A percentile compares a stretch with the other conserved stretches of the same genome.
Conservation (phyloP, 2,113 vertebrate genomes). For the Perca fluviatilis region DNA sequence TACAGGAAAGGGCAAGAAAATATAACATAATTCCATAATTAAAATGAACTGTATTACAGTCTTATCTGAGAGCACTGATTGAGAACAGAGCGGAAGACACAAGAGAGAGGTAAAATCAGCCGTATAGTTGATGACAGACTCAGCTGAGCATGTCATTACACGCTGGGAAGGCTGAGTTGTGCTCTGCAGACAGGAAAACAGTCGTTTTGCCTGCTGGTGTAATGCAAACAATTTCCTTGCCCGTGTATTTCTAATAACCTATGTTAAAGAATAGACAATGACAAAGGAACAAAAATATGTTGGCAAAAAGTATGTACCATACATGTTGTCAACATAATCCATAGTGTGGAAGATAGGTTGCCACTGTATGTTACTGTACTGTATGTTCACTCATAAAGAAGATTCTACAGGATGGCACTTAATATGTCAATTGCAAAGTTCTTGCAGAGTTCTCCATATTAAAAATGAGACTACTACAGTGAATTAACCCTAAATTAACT, state of each 20-base stretch:
- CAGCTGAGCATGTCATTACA: constrained; percentile 77
- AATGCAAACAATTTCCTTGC: constrained; percentile 70
- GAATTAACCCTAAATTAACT: background rate
- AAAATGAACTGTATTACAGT: background rate
- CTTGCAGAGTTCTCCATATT: background rate
- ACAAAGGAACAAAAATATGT: background rate
- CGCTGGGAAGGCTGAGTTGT: constrained; percentile 41
- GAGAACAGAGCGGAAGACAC: constrained; percentile 41
- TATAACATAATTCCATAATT: constrained; percentile 17
- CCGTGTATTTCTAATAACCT: constrained; percentile 47
- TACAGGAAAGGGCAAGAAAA: background rate
- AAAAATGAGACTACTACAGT: background rate
- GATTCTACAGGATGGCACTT: background rate
- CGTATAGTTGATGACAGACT: constrained; percentile 66
- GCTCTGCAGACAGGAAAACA: constrained; percentile 64
- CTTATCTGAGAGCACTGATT: constrained; percentile 10
- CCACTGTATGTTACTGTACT: background rate
- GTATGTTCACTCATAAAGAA: background rate
- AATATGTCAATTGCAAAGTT: background rate
- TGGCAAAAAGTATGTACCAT: background rate
- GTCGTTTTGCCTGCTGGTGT: constrained; percentile 46
- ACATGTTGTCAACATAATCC: background rate
- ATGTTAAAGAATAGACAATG: constrained; percentile 15
- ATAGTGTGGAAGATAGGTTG: background rate
- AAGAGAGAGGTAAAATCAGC: constrained; percentile 46